These are phyloP conservation scores for Ochotona princeps DNA, from an alignment of 2,113 vertebrate species.

Conservation along the genomic window DNA sequence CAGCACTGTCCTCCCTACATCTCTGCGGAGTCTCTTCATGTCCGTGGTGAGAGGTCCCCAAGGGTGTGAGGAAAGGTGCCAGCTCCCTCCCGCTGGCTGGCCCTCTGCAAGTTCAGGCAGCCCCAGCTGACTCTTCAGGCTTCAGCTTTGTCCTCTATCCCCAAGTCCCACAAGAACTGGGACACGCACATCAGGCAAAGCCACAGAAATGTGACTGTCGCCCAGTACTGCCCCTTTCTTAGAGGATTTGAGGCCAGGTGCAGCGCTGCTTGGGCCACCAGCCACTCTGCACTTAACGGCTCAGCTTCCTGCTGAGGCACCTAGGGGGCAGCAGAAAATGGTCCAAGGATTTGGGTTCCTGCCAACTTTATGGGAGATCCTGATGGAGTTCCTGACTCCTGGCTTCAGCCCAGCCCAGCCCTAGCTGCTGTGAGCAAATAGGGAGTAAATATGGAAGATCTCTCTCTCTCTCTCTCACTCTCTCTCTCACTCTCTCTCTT, in stretches of 20 bases:
- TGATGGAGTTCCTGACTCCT: too few species aligned
- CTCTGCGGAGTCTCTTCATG: slow-evolving; percentile 12
- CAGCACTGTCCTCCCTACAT: slow-evolving; percentile 6
- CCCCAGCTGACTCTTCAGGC: not conserved
- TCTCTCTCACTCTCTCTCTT: too few species aligned
- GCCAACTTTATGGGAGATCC: too few species aligned
- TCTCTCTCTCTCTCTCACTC: too few species aligned
- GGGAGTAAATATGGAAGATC: too few species aligned
- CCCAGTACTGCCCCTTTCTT: not conserved
- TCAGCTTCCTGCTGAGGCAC: too few species aligned
- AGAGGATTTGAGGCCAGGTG: not conserved
- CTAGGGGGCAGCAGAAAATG: too few species aligned
- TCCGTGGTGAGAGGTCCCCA: not conserved
- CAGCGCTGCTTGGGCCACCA: too few species aligned
- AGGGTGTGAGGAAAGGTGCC: not conserved
- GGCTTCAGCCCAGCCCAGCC: too few species aligned
- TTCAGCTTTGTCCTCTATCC: not conserved
- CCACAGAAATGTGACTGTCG: not conserved
- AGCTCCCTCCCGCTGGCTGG: not conserved
- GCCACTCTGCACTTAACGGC: too few species aligned
- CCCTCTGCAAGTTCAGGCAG: not conserved
- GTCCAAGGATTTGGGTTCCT: too few species aligned
- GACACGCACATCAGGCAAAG: not conserved
- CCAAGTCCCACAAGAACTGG: not conserved
- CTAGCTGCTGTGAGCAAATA: too few species aligned